phyloP scores from a whole-genome alignment of 2,888 invertebrate genomes.

The Coronaproctus castanopsis region DNA sequence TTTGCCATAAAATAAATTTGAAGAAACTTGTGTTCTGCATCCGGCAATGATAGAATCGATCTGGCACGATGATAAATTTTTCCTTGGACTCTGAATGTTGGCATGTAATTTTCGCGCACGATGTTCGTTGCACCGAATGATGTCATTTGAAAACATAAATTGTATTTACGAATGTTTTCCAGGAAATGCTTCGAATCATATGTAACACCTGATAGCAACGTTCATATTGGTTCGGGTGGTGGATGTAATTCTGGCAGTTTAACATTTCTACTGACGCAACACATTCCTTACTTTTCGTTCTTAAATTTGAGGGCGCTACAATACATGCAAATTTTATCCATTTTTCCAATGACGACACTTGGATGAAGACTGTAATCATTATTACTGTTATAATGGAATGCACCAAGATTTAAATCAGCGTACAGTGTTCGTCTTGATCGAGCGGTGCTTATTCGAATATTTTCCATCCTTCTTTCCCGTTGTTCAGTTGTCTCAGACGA shows the following conservation, averaged over 20 bases:
- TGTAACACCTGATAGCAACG: neutral
- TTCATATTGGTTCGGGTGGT: neutral
- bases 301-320: neutral
- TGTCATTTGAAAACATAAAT: neutral
- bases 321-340: neutral
- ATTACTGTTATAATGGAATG: neutral
- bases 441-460: too few species aligned
- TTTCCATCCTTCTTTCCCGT: too few species aligned
- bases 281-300: neutral
- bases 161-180: neutral
- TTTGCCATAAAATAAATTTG: neutral
- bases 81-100: neutral
- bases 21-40: neutral
- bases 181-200: neutral
- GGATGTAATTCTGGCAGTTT: neutral
- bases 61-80: neutral
- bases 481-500: too few species aligned
- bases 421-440: too few species aligned
- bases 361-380: neutral
- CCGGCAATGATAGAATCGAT: neutral
- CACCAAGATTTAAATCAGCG: neutral
- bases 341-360: neutral
- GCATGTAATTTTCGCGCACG: neutral
- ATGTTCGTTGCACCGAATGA: neutral
- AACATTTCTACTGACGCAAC: neutral